These are phyloP conservation scores for Hemicordylus capensis DNA, from an alignment of 2,113 vertebrate genomes.

Conservation along the genomic window DNA sequence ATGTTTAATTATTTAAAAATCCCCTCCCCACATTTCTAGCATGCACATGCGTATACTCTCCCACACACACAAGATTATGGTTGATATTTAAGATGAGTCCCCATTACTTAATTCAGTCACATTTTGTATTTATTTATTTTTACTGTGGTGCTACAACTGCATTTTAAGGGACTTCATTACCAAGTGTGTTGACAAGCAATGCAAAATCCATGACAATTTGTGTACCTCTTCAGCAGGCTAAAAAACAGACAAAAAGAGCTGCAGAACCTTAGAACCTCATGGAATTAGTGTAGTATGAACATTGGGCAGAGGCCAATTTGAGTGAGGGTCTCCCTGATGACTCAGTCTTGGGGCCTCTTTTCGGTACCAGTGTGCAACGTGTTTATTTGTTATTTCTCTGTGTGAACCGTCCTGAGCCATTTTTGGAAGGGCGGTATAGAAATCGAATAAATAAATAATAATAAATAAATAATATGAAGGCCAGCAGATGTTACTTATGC, in stretches of 20 bases:
- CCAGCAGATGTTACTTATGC: too few relatives aligned
- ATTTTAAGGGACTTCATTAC: not conserved
- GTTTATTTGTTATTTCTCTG: too few relatives aligned
- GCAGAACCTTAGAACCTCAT: not conserved
- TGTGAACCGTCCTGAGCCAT: too few relatives aligned
- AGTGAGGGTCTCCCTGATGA: not conserved
- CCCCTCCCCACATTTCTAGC: slow-evolving; percentile 44
- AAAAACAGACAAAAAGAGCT: not conserved
- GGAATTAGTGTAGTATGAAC: too few relatives aligned
- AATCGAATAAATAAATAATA: too few relatives aligned
- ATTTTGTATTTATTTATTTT: not conserved
- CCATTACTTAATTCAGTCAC: not conserved
- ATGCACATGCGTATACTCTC: too few relatives aligned
- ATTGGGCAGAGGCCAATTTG: not conserved
- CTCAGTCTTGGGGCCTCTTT: not conserved
- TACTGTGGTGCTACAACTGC: not conserved
- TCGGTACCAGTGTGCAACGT: not conserved
- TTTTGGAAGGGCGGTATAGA: too few relatives aligned
- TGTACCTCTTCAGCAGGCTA: not conserved
- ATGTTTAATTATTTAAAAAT: slow-evolving; percentile 66
- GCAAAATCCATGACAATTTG: not conserved
- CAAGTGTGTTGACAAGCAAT: not conserved
- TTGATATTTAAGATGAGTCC: slow-evolving; percentile 15
- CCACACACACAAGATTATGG: slow-evolving; percentile 29
- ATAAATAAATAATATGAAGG: too few relatives aligned